Conservation (phyloP, 1,140 invertebrate genomes). For the Caenorhabditis remanei region DNA sequence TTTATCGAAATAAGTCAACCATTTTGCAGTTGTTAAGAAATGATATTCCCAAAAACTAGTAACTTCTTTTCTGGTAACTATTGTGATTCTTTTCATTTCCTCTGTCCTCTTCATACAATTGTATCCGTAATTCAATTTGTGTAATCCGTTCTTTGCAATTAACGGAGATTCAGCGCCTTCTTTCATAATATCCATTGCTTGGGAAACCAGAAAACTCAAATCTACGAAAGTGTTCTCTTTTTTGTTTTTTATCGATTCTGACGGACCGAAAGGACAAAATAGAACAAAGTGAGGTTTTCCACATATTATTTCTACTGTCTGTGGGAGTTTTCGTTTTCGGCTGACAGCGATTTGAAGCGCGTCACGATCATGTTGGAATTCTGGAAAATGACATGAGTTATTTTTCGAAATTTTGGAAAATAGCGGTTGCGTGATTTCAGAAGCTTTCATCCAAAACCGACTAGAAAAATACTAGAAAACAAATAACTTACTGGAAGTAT, state of each 20-base stretch:
- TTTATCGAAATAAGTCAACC: conserved; percentile 25
- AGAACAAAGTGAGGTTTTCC: background rate
- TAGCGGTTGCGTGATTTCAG: too few species aligned
- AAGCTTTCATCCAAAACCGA: too few species aligned
- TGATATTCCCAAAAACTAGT: conserved; percentile 24
- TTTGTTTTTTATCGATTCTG: background rate
- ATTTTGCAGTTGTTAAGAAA: background rate
- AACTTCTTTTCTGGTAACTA: conserved; percentile 9
- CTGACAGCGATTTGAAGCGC: background rate
- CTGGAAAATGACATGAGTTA: background rate
- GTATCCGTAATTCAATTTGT: conserved; percentile 4
- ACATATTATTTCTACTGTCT: background rate
- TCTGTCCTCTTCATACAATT: conserved; percentile 4
- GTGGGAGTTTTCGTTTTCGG: conserved; percentile 3
- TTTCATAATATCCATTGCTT: conserved; percentile 23
- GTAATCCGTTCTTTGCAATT: background rate
- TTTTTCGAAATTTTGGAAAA: background rate
- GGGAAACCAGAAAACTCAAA: background rate
- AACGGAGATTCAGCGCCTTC: background rate
- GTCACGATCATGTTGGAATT: conserved; percentile 28
- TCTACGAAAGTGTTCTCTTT: background rate
- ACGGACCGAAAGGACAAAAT: background rate
- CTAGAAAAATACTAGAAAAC: background rate
- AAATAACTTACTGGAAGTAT: conserved; percentile 11
- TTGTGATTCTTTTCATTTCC: background rate